Evolutionary conservation across 1,140 invertebrate genomes (phyloP), one percentile per base, ranked within the genome.

Genomic region (Myzus persicae): DNA sequence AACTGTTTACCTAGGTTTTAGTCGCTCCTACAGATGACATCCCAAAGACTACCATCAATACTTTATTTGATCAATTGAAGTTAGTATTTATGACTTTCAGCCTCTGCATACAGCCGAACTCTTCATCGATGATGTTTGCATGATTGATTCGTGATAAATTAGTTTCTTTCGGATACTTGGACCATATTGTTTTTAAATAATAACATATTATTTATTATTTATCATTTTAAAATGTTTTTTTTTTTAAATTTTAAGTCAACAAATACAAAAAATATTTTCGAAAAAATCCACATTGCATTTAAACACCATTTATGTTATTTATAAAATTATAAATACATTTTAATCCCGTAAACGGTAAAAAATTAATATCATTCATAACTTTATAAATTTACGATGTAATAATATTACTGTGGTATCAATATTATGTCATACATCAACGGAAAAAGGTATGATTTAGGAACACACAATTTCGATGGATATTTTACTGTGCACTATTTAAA

Each of bases 51-150:
- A 94, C 94, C 0, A 94, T 95, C 67, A 94, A 54, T 14, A 94
- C 92, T 8, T 84, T 84, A 42, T 93, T 88, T 46, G 51, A 84
- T 51, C 18, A 90, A 26, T 42, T 93, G 1, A 24, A 91, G 94
- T 94, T 51, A 94, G 94, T 20, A 94, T 94, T 36, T 94, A 95
- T 96, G 94, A 94, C 95, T 26, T 94, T 95, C 92, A 95, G 95
- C 11, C 93, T 96, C 2, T 93, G 94, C 0, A 95, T 93, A 94
- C 95, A 9, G 94, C 94, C 0, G 95, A 93, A 95, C 4, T 96
- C 26, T 95, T 95, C 26, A 96, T 96, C 90, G 94, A 96, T 94
- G 54, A 94, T n/a, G 94, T 96, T 3, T n/a, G n/a, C n/a, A n/a
- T n/a, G n/a, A n/a, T n/a, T n/a, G n/a, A 94, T 96, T 5, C 46